Conservation (phyloP, 1,140 invertebrate genomes). For the Eupristina koningsbergeri region DNA sequence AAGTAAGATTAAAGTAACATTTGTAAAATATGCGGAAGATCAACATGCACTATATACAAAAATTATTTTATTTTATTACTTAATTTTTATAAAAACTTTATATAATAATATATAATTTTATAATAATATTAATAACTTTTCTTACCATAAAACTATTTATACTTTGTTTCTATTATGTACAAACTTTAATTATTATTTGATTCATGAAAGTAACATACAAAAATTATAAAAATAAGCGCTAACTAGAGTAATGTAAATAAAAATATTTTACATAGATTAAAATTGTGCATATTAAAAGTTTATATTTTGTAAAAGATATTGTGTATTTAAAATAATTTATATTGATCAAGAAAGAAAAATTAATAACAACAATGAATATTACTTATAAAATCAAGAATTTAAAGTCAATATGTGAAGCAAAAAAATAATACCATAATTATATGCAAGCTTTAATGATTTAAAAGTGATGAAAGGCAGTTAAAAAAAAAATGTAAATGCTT, state of each 20-base stretch:
- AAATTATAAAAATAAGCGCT: too few species aligned
- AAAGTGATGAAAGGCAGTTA: conserved; percentile 21
- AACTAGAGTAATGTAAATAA: not conserved
- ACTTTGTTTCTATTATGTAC: too few species aligned
- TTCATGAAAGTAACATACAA: not conserved
- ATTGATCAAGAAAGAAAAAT: not conserved
- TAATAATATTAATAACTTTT: not conserved
- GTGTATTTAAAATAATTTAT: not conserved
- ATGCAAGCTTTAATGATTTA: not conserved
- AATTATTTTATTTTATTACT: not conserved
- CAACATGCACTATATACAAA: not conserved
- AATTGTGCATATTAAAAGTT: conserved; percentile 14
- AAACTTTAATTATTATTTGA: not conserved
- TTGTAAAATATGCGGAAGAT: not conserved
- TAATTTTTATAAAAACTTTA: not conserved
- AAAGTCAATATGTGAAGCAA: not conserved
- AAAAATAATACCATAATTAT: conserved; percentile 4
- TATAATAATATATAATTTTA: not conserved
- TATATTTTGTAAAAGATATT: conserved; percentile 41
- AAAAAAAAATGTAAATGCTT: conserved; percentile 14
- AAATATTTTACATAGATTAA: not conserved
- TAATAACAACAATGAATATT: not conserved
- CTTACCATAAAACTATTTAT: not conserved
- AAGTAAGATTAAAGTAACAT: not conserved
- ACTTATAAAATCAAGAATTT: conserved; percentile 5